Conservation (phyloP, 2,113 vertebrate species). For the Aythya baeri region DNA sequence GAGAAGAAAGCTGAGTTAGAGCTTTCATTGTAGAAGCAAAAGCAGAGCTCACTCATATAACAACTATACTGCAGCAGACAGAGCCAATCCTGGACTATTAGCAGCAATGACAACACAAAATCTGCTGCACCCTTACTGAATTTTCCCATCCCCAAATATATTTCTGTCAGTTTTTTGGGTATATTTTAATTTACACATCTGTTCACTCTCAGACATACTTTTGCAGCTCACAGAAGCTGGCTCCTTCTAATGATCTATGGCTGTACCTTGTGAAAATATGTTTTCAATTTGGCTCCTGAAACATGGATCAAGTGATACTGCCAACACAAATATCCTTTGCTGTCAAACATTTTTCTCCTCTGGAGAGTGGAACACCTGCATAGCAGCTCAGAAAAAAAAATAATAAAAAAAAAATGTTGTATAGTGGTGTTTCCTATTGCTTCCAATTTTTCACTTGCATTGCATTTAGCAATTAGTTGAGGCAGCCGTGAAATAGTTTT, state of each 20-base stretch:
- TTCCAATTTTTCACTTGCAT: neutral
- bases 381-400: neutral
- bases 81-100: accelerated
- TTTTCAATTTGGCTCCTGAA: slow-evolving; percentile 34
- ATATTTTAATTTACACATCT: slow-evolving; percentile 27
- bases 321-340: slow-evolving; percentile 41
- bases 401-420: neutral
- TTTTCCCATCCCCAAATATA: neutral
- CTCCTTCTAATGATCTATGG: slow-evolving; percentile 1
- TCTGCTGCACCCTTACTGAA: neutral
- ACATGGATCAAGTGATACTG: slow-evolving; percentile 27
- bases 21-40: neutral
- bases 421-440: neutral
- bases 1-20: neutral
- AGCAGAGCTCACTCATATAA: neutral
- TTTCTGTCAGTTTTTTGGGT: neutral
- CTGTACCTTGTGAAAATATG: neutral
- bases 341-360: slow-evolving; percentile 29
- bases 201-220: neutral
- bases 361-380: neutral
- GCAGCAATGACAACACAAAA: neutral
- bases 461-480: neutral
- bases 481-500: neutral
- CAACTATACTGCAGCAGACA: neutral
- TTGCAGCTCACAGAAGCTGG: neutral